These are phyloP conservation scores for Dryoscopus gambensis DNA, from an alignment of 2,113 vertebrate genomes.

Conservation along the genomic window DNA sequence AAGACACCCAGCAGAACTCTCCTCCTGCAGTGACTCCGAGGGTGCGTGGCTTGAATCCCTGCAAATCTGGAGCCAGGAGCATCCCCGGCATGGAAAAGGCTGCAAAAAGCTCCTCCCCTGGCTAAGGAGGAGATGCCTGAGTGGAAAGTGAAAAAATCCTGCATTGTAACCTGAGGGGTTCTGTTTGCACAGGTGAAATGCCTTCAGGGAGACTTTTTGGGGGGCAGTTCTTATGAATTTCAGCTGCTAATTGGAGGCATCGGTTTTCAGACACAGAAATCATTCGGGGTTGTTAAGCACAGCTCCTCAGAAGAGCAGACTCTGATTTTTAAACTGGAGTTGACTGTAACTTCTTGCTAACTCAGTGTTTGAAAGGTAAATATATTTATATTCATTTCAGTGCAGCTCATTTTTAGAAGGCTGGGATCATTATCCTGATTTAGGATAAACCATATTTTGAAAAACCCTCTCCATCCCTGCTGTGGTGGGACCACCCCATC, in stretches of 20 bases:
- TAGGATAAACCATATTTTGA: not conserved
- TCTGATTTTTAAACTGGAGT: not conserved
- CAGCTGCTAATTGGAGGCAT: not conserved
- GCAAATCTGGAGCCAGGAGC: not conserved
- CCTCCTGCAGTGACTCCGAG: not conserved
- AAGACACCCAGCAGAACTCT: not conserved
- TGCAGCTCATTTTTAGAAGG: not conserved
- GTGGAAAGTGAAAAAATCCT: not conserved
- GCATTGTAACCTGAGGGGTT: fast-evolving
- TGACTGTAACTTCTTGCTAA: not conserved
- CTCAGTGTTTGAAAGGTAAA: not conserved
- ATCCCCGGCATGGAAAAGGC: not conserved
- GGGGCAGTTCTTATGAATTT: not conserved
- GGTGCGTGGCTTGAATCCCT: not conserved
- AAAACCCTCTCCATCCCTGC: not conserved
- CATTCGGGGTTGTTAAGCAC: not conserved
- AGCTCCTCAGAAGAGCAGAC: not conserved
- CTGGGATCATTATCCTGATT: not conserved
- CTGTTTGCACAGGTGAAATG: not conserved
- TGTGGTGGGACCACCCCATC: not conserved
- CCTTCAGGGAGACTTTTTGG: not conserved
- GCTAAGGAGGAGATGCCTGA: not conserved
- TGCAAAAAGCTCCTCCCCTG: not conserved
- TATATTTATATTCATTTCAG: not conserved
- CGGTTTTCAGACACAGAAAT: not conserved